These are phyloP conservation scores for Choloepus didactylus DNA, from an alignment of 2,797 vertebrate genomes.

Conservation along the genomic window DNA sequence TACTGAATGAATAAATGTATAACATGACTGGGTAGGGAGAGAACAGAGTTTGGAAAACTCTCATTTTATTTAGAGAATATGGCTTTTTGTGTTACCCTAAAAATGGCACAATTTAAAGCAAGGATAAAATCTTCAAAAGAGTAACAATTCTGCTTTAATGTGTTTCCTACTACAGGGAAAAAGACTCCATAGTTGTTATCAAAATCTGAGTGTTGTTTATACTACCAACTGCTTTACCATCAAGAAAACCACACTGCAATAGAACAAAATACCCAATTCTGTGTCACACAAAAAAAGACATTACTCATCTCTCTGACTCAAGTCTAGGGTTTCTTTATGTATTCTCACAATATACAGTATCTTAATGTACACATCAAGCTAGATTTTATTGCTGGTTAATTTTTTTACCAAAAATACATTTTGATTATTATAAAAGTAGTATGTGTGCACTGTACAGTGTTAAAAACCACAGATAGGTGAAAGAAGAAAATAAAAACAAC, in stretches of 20 bases:
- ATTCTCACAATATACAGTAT: not conserved
- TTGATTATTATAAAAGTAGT: not conserved
- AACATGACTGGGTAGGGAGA: not conserved
- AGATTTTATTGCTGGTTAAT: not conserved
- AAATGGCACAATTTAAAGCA: not conserved
- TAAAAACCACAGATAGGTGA: not conserved
- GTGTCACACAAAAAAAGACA: conserved; percentile 20
- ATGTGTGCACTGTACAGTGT: not conserved
- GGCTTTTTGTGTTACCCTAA: not conserved
- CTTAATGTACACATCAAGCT: not conserved
- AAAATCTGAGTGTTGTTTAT: not conserved
- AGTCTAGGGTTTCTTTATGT: not conserved
- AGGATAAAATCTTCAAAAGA: not conserved
- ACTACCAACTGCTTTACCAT: not conserved
- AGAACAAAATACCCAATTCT: not conserved
- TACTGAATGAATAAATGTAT: not conserved
- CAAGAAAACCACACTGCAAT: conserved; percentile 1
- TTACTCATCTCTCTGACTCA: not conserved
- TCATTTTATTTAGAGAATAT: conserved; percentile 19
- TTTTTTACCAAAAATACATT: conserved; percentile 28
- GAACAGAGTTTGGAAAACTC: not conserved
- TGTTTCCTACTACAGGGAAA: not conserved
- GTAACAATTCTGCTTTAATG: not conserved
- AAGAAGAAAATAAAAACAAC: not conserved
- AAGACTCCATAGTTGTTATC: not conserved